phyloP scores from a whole-genome alignment of 2,797 vertebrate species.

The Pseudochaenichthys georgianus region DNA sequence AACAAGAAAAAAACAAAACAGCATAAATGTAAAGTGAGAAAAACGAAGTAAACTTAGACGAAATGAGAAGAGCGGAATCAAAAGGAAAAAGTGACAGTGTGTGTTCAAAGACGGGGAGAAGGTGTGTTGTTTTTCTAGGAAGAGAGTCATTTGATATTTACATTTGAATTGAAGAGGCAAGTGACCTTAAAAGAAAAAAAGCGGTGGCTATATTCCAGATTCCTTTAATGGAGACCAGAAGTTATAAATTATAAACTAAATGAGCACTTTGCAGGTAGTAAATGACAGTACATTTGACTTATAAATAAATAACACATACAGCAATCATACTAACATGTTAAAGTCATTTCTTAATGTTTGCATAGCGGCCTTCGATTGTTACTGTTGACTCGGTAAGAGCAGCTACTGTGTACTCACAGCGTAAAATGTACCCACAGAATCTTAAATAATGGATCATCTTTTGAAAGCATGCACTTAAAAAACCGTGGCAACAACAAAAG shows the following conservation, averaged over 20 bases:
- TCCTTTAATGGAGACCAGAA: constrained; percentile 32
- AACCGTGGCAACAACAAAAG: constrained; percentile 18
- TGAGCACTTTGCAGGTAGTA: constrained; percentile 24
- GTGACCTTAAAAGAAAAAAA: constrained; percentile 20
- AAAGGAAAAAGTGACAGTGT: constrained; percentile 35
- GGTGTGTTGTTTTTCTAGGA: constrained; percentile 9
- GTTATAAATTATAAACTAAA: constrained; percentile 36
- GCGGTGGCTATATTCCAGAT: constrained; percentile 31
- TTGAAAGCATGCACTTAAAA: constrained; percentile 48
- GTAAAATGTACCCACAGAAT: constrained; percentile 8
- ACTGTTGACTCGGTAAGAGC: constrained; percentile 33
- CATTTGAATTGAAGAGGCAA: constrained; percentile 29
- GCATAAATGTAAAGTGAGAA: constrained; percentile 45
- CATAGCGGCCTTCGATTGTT: constrained; percentile 13
- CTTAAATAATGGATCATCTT: constrained; percentile 54
- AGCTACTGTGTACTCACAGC: neutral
- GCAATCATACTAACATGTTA: neutral
- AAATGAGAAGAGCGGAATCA: constrained; percentile 23
- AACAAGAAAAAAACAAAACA: constrained; percentile 35
- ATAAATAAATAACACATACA: constrained; percentile 6
- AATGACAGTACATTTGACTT: constrained; percentile 12
- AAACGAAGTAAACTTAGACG: constrained; percentile 38
- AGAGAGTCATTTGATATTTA: constrained; percentile 41
- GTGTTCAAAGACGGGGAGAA: constrained; percentile 38
- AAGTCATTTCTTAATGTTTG: constrained; percentile 16